Base-by-base conservation (phyloP, 2,797 vertebrate genomes). In the Yasuhikotakia modesta region DNA sequence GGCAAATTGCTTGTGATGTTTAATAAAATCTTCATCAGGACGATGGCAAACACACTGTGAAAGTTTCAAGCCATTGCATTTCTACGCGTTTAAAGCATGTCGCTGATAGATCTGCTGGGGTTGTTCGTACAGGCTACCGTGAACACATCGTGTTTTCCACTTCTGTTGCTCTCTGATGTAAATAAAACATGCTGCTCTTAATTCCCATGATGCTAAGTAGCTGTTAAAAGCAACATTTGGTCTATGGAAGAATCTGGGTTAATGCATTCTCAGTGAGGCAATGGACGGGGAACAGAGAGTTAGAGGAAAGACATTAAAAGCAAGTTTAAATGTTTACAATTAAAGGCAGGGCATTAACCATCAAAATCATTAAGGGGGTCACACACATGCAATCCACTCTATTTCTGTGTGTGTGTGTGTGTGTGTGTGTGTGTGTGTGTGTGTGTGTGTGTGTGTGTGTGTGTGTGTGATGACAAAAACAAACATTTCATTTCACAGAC, bases 181-280 rank as follows among this genome's bases (percentile, higher is more conserved):
- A 68, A 5, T 35, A 7, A 35, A 7, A 78, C 52, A 72, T 48
- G 16, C 67, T 24, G 73, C 35, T 64, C 45, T 21, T 73, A 70
- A 73, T 68, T 73, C 55, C 63, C 70, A 77, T 53, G 66, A 69
- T 48, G 27, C n/a, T 50, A 48, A 77, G 39, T 19, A 63, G 35
- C 76, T 82, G 60, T 81, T 81, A 77, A 67, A 80, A 77, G 11
- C 73, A 50, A 16, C 35, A 35, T 35, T 70, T 45, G 21, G n/a
- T n/a, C n/a, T n/a, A 72, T n/a, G 35, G 35, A 35, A 35, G 57
- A 69, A 77, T 78, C 73, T 79, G 52, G 67, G 67, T 75, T 71
- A 79, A 66, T 61, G 52, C 32, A 45, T 66, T 67, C 14, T 63
- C 12, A 73, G 57, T 48, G 21, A 63, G 19, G 52, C 35, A 27